phyloP scores from a whole-genome alignment of 53 echinoderm and acorn worm species.

The Arbacia lixula region DNA sequence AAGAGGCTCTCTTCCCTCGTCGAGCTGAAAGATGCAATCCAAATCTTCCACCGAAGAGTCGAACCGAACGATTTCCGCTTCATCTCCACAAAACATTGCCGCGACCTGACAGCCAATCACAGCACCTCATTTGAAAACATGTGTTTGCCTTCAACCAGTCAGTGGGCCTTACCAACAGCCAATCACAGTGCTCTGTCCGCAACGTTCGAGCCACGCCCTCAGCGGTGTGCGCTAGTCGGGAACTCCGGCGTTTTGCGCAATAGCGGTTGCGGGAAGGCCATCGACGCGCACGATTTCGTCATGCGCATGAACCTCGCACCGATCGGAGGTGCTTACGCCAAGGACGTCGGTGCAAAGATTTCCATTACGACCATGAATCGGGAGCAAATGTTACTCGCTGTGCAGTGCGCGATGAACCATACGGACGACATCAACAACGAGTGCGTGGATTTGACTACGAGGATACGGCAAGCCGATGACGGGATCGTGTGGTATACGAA shows the following conservation, averaged over 20 bases:
- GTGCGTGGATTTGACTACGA: slow-evolving; percentile 2
- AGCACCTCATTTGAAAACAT: too few relatives aligned
- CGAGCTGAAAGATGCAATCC: slow-evolving; percentile 21
- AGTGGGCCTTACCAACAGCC: too few relatives aligned
- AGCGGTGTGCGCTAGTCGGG: slow-evolving; percentile 40
- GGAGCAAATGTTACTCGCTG: slow-evolving; percentile 17
- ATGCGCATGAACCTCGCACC: slow-evolving; percentile 55
- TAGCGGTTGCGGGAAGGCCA: slow-evolving; percentile 15
- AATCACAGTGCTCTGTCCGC: background rate
- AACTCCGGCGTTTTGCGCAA: slow-evolving; percentile 23
- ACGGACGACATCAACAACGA: background rate
- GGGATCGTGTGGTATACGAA: slow-evolving; percentile 49
- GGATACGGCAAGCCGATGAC: background rate
- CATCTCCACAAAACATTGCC: background rate
- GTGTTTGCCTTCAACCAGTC: too few relatives aligned
- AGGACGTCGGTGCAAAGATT: slow-evolving; percentile 40
- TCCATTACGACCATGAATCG: slow-evolving; percentile 49
- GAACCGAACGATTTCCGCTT: background rate
- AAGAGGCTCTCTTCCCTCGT: slow-evolving; percentile 29
- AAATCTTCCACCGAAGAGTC: slow-evolving; percentile 2
- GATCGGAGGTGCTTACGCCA: slow-evolving; percentile 12
- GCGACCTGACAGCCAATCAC: background rate
- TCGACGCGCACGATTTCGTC: slow-evolving; percentile 43
- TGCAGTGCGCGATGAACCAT: slow-evolving; percentile 10
- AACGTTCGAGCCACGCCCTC: slow-evolving; percentile 1